A percentile compares a stretch with the other conserved stretches of the same genome.
These are phyloP conservation scores for Anguilla obscura DNA, from an alignment of 2,797 vertebrate species.

Conservation along the genomic window DNA sequence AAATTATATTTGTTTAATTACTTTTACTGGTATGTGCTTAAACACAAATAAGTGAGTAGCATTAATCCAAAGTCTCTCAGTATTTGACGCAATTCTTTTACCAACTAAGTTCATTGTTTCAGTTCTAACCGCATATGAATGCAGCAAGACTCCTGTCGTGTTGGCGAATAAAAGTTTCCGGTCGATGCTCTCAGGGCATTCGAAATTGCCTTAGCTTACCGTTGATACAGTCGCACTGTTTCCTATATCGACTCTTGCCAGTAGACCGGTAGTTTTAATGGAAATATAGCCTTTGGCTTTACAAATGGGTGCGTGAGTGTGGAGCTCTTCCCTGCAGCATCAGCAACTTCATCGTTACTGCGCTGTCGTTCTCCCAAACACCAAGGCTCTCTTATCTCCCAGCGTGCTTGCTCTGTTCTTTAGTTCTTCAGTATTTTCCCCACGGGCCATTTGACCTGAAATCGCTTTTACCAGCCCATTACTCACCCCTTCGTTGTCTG, in stretches of 20 bases:
- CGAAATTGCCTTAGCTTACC: background rate
- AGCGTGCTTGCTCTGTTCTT: background rate
- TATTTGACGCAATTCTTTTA: no score
- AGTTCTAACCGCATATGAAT: background rate
- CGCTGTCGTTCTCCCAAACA: background rate
- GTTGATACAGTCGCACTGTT: background rate
- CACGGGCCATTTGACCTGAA: slow-evolving; percentile 19
- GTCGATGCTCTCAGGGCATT: background rate
- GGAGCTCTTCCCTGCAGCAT: slow-evolving; percentile 9
- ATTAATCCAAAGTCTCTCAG: no score
- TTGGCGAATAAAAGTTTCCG: background rate
- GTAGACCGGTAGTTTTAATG: background rate
- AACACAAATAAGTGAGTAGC: no score
- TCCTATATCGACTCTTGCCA: background rate
- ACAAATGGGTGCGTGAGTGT: slow-evolving; percentile 20
- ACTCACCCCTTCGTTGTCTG: background rate
- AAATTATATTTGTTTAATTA: no score
- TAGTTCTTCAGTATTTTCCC: slow-evolving; percentile 12
- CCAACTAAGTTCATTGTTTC: background rate
- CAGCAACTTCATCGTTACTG: slow-evolving; percentile 19
- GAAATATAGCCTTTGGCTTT: background rate
- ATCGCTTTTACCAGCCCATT: background rate
- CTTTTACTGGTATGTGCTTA: no score
- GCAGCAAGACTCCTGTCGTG: background rate
- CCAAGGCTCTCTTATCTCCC: slow-evolving; percentile 14